Base-by-base conservation (phyloP, 2,113 vertebrate species). In the Catharus bicknelli region DNA sequence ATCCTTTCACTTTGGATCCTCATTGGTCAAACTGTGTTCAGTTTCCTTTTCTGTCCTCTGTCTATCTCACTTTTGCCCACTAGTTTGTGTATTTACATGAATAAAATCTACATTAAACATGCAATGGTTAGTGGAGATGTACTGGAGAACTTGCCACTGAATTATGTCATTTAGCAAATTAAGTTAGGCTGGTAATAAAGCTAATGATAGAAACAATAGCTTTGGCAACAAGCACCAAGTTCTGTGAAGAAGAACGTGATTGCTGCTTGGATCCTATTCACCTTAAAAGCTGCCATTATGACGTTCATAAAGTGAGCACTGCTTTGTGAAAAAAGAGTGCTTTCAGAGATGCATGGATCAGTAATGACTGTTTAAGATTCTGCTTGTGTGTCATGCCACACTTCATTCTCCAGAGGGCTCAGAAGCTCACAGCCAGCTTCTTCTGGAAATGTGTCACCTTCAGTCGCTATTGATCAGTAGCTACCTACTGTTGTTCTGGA, bases 181-280 rank as follows among this genome's bases (percentile, higher is more conserved):
- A 94, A 76, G 50, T 85, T 85, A 85, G 26, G 69, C 34, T 85
- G 67, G 50, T 77, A 91, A 85, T 90, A 90, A 90, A 94, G 70
- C 17, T 91, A 93, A 95, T 83, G 58, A 83, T 43, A 90, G 75
- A 93, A 95, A 94, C 79, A 95, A 94, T 62, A 88, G 76, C 67
- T 91, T 86, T 93, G 86, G 88, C 88, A 95, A 88, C 34, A 80
- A 81, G 16, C 51, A 72, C 34, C 0, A 0, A 79, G 50, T 77
- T 77, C 43, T 30, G 34, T 70, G 76, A 62, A 85, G 29, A 47
- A 93, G 68, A 94, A 80, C 80, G 70, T 55, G 75, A 90, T 69
- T 90, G 75, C 30, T 83, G 29, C 63, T 93, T 91, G 83, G 38
- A 87, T 86, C 38, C 84, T n/a, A 66, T 74, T 94, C 59, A 66